phyloP scores from a whole-genome alignment of 2,888 invertebrate genomes.

The Linyphia triangularis region DNA sequence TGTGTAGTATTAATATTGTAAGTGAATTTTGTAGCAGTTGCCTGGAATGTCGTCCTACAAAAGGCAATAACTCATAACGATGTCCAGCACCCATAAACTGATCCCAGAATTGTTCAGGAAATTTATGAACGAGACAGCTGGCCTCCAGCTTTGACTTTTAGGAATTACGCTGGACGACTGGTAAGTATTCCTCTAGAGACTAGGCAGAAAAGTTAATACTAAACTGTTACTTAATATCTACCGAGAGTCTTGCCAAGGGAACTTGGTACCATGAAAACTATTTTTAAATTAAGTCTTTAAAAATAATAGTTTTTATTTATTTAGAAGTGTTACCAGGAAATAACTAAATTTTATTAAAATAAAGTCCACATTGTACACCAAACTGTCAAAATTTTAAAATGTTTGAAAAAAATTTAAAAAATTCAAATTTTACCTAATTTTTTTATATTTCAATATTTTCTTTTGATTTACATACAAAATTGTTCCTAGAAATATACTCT shows the following conservation, averaged over 20 bases:
- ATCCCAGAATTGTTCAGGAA: constrained; percentile 27
- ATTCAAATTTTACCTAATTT: too few relatives aligned
- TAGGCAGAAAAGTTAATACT: not conserved
- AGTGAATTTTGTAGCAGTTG: too few relatives aligned
- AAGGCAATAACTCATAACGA: not conserved
- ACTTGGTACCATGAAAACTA: not conserved
- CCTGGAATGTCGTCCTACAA: too few relatives aligned
- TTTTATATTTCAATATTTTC: too few relatives aligned
- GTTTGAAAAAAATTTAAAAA: too few relatives aligned
- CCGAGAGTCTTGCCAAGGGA: not conserved
- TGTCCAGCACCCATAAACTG: constrained; percentile 17
- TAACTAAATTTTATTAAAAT: too few relatives aligned
- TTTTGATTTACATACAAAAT: too few relatives aligned
- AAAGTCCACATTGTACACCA: too few relatives aligned
- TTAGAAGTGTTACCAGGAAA: not conserved
- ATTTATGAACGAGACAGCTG: constrained; percentile 49
- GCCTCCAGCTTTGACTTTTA: constrained; percentile 20
- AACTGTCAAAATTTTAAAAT: too few relatives aligned
- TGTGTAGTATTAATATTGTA: too few relatives aligned
- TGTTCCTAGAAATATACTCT: too few relatives aligned
- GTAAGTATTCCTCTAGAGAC: constrained; percentile 33
- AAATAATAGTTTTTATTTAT: not conserved
- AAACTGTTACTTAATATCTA: not conserved
- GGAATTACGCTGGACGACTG: constrained; percentile 36
- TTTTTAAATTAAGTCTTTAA: not conserved